These are phyloP conservation scores for Alethe castanea DNA, from an alignment of 2,113 vertebrate species.

Conservation along the genomic window DNA sequence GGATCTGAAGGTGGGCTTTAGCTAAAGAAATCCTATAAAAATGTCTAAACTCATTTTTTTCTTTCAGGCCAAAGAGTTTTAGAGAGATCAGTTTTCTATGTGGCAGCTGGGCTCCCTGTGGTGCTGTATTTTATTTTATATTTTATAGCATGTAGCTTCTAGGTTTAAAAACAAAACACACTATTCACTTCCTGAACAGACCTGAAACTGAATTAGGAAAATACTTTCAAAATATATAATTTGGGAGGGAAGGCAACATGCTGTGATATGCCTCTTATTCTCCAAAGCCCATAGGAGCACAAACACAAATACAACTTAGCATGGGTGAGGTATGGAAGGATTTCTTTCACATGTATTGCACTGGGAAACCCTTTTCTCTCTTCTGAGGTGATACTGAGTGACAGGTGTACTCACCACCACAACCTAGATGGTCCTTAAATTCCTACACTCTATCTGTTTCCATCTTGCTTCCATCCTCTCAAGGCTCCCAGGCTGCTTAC, in stretches of 20 bases:
- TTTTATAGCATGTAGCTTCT: slow-evolving; percentile 50
- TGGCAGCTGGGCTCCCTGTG: slow-evolving; percentile 37
- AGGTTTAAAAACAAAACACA: slow-evolving; percentile 42
- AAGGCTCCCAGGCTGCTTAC: neutral
- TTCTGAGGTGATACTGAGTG: neutral
- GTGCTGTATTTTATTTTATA: slow-evolving; percentile 51
- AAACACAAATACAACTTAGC: neutral
- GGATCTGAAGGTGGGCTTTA: slow-evolving; percentile 26
- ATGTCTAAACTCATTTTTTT: slow-evolving; percentile 23
- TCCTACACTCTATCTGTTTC: neutral
- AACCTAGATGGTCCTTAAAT: neutral
- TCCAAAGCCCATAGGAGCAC: neutral
- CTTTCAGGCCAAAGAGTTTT: slow-evolving; percentile 27
- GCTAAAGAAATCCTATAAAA: slow-evolving; percentile 41
- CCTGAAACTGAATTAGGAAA: slow-evolving; percentile 31
- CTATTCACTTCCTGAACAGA: slow-evolving; percentile 40
- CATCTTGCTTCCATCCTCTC: neutral
- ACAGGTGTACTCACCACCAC: neutral
- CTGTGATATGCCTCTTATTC: neutral
- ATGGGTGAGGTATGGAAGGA: neutral
- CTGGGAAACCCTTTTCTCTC: neutral
- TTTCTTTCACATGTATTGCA: neutral
- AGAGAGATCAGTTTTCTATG: slow-evolving; percentile 36
- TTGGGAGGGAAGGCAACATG: neutral
- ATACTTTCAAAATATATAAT: neutral